These are phyloP conservation scores for Leuctra nigra DNA, from an alignment of 2,888 invertebrate genomes.

Conservation along the genomic window DNA sequence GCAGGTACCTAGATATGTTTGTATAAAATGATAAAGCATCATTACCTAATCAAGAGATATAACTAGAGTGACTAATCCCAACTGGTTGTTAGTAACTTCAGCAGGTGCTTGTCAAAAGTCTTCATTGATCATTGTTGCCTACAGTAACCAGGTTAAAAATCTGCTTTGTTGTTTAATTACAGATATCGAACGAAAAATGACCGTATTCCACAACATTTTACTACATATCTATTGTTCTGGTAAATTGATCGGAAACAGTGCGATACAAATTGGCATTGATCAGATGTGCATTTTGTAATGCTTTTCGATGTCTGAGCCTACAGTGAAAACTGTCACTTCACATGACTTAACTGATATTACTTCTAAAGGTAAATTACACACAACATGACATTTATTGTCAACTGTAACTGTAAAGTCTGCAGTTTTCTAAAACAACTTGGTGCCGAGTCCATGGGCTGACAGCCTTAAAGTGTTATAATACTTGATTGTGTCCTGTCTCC, in stretches of 20 bases:
- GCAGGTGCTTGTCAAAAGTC: neutral
- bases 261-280: constrained; percentile 19
- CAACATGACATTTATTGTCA: no score
- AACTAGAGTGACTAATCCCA: no score
- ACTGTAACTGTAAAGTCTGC: no score
- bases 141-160: no score
- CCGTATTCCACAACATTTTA: constrained; percentile 15
- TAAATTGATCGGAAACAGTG: neutral
- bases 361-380: constrained; percentile 23
- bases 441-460: no score
- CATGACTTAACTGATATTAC: constrained; percentile 26
- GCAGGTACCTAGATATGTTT: no score
- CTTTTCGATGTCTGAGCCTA: constrained; percentile 31
- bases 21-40: no score
- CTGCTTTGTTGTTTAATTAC: constrained; percentile 1
- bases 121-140: neutral
- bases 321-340: constrained; percentile 28
- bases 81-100: no score
- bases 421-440: no score
- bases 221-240: constrained; percentile 4
- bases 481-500: no score
- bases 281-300: constrained; percentile 28
- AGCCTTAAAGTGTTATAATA: no score
- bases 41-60: neutral
- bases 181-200: constrained; percentile 25